phyloP scores from a whole-genome alignment of 2,113 vertebrate species.

The Rousettus leschenaultii region DNA sequence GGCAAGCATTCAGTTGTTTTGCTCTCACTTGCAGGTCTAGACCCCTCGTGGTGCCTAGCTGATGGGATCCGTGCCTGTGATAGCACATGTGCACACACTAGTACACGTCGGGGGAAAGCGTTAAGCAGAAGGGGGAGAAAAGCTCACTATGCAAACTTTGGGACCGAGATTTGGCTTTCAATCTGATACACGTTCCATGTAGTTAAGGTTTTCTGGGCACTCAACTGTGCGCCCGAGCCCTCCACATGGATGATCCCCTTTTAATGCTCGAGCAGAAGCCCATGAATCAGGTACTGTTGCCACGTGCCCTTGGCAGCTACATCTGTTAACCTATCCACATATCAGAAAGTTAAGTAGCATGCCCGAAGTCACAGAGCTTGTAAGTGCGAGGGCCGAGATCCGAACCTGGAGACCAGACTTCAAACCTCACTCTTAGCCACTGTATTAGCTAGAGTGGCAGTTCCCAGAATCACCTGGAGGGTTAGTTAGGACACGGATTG shows the following conservation, averaged over 20 bases:
- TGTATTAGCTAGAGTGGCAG: not conserved
- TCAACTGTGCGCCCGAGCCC: not conserved
- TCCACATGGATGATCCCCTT: not conserved
- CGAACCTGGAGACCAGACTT: not conserved
- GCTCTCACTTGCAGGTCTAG: not conserved
- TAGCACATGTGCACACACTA: too few species aligned
- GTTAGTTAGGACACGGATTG: not conserved
- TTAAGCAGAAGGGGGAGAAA: not conserved
- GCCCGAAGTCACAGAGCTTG: not conserved
- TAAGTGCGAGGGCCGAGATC: not conserved
- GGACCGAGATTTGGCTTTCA: not conserved
- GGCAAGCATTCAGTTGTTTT: not conserved
- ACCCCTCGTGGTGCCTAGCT: too few species aligned
- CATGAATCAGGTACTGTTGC: not conserved
- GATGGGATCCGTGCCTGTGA: too few species aligned
- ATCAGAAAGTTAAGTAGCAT: not conserved
- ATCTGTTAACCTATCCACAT: not conserved
- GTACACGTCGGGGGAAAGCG: not conserved
- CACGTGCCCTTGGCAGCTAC: not conserved
- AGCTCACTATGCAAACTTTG: not conserved
- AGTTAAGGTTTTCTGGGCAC: not conserved
- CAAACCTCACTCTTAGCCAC: not conserved
- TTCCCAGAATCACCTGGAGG: not conserved
- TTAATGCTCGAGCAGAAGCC: not conserved
- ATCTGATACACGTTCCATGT: not conserved